These are phyloP conservation scores for Hyles vespertilio DNA, from an alignment of 1,140 invertebrate genomes.

Conservation along the genomic window DNA sequence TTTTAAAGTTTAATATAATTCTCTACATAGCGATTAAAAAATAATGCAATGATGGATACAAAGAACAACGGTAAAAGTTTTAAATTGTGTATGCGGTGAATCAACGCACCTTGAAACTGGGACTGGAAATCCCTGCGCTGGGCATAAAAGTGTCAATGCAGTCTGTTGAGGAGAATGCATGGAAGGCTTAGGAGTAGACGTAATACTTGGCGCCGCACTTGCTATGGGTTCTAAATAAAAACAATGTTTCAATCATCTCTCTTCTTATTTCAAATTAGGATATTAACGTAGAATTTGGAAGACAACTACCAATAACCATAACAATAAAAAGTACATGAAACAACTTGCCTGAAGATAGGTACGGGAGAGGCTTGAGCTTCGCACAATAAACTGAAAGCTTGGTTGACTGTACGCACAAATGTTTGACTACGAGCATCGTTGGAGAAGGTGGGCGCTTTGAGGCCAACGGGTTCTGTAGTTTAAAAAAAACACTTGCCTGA, in stretches of 20 bases:
- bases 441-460: slow-evolving; percentile 81
- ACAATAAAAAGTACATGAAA: not conserved
- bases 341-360: slow-evolving; percentile 83
- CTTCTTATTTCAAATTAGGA: too few relatives aligned
- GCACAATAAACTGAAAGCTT: slow-evolving; percentile 79
- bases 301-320: too few relatives aligned
- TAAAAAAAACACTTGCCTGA: slow-evolving; percentile 78
- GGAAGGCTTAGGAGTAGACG: slow-evolving; percentile 68
- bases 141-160: slow-evolving; percentile 78
- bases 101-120: slow-evolving; percentile 82
- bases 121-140: slow-evolving; percentile 82
- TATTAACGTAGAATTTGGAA: too few relatives aligned
- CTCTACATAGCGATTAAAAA: too few relatives aligned
- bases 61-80: too few relatives aligned
- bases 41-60: too few relatives aligned
- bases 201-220: slow-evolving; percentile 76
- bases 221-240: slow-evolving; percentile 77
- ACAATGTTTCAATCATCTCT: not conserved
- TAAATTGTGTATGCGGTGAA: slow-evolving; percentile 79
- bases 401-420: slow-evolving; percentile 68
- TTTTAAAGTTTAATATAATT: too few relatives aligned
- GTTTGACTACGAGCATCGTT: slow-evolving; percentile 80
- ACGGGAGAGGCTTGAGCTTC: slow-evolving; percentile 86
- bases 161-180: slow-evolving; percentile 55
- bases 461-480: slow-evolving; percentile 82